Conservation (phyloP, 1,140 invertebrate species). For the Mactra quadrangularis region DNA sequence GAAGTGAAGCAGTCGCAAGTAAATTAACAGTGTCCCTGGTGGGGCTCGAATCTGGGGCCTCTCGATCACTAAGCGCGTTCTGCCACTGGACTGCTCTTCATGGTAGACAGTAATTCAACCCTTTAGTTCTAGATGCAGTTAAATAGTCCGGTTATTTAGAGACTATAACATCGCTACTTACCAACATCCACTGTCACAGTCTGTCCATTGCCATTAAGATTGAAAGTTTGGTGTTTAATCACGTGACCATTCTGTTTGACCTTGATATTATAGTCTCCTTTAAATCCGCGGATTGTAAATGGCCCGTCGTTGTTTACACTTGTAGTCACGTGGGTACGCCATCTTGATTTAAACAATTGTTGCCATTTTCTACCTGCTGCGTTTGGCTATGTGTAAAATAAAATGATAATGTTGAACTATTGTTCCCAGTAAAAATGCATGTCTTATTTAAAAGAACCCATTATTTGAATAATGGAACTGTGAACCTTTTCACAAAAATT, state of each 20-base stretch:
- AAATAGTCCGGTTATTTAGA: too few species aligned
- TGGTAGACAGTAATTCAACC: too few species aligned
- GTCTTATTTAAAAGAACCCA: neutral
- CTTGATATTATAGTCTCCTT: constrained; percentile 58
- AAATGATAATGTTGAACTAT: neutral
- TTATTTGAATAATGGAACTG: neutral
- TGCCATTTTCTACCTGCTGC: constrained; percentile 57
- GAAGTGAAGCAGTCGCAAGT: too few species aligned
- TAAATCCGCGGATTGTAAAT: constrained; percentile 20
- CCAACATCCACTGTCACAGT: neutral
- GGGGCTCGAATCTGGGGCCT: too few species aligned
- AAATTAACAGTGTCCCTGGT: too few species aligned
- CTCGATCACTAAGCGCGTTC: too few species aligned
- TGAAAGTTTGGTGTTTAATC: constrained; percentile 36
- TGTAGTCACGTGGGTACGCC: constrained; percentile 45
- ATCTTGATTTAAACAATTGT: constrained; percentile 47
- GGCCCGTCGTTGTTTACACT: neutral
- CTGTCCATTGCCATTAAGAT: neutral
- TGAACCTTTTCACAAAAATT: neutral
- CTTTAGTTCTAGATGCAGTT: too few species aligned
- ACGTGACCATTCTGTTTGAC: constrained; percentile 23
- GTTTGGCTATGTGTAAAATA: constrained; percentile 53
- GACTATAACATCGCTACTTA: too few species aligned
- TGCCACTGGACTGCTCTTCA: too few species aligned
- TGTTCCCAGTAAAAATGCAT: neutral